Evolutionary conservation across 1,140 invertebrate species (phyloP).

Genomic region (Condylostylus longicornis): DNA sequence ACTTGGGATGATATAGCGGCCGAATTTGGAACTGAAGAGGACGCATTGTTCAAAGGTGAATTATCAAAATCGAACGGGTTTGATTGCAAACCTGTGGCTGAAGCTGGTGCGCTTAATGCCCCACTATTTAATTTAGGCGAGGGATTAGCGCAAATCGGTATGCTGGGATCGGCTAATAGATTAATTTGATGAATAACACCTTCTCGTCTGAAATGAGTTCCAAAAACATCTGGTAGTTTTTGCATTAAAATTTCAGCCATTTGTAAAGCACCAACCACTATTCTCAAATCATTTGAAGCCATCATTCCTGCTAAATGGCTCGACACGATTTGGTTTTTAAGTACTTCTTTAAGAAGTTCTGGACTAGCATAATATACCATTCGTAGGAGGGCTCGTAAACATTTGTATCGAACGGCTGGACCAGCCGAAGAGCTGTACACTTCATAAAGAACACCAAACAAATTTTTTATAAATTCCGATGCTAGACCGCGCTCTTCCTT

Average conservation of each 20-base stretch:
- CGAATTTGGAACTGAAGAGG: conserved; percentile 11
- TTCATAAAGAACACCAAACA: conserved; percentile 87
- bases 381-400: conserved; percentile 81
- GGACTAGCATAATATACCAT: conserved; percentile 90
- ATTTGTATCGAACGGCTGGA: conserved; percentile 92
- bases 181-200: conserved; percentile 86
- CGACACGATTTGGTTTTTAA: conserved; percentile 87
- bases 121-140: conserved; percentile 25
- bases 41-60: not conserved
- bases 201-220: conserved; percentile 86
- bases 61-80: conserved; percentile 30
- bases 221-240: conserved; percentile 86
- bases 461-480: conserved; percentile 65
- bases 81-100: conserved; percentile 24
- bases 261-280: conserved; percentile 92
- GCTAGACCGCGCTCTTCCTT: conserved; percentile 51
- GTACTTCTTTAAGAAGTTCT: conserved; percentile 67
- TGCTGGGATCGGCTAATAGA: conserved; percentile 45
- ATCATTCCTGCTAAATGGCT: conserved; percentile 97
- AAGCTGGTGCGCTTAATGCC: conserved; percentile 25
- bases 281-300: conserved; percentile 85
- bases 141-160: conserved; percentile 32
- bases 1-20: conserved; percentile 15
- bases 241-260: conserved; percentile 94
- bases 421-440: conserved; percentile 95